Conservation (phyloP, 2,797 vertebrate species). For the Melanotaenia trifasciata region DNA sequence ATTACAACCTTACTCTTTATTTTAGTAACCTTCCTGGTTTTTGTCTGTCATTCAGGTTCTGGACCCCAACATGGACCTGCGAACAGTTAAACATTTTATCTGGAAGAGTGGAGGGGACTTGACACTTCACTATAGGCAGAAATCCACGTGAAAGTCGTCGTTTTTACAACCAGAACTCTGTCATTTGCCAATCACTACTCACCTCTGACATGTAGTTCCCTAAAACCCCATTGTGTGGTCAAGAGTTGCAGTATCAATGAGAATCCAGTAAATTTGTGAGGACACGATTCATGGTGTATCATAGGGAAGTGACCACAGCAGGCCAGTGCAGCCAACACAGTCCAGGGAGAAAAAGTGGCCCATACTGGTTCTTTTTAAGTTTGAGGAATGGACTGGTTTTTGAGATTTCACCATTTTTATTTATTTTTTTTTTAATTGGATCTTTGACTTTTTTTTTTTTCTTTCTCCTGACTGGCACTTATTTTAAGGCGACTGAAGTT, state of each 20-base stretch:
- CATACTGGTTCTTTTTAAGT: constrained; percentile 44
- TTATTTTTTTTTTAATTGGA: constrained; percentile 34
- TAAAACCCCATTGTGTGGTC: constrained; percentile 69
- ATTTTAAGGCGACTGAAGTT: constrained; percentile 46
- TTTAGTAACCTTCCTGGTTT: constrained; percentile 6
- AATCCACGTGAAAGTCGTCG: constrained; percentile 90
- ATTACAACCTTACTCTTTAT: background rate
- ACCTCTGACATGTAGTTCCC: constrained; percentile 77
- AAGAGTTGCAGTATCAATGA: constrained; percentile 69
- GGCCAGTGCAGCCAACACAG: constrained; percentile 61
- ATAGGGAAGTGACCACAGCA: constrained; percentile 65
- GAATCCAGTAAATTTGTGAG: constrained; percentile 80
- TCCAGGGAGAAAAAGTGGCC: constrained; percentile 49
- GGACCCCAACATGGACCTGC: constrained; percentile 99
- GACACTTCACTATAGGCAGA: constrained; percentile 98
- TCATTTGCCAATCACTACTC: constrained; percentile 82
- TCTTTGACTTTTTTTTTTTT: constrained; percentile 3
- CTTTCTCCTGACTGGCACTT: constrained; percentile 61
- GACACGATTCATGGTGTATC: constrained; percentile 72
- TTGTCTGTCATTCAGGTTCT: constrained; percentile 86
- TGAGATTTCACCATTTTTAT: constrained; percentile 32
- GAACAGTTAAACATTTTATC: constrained; percentile 99
- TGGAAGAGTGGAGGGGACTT: constrained; percentile 99
- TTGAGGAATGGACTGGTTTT: constrained; percentile 55
- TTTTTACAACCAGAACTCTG: constrained; percentile 70